Base-by-base conservation (phyloP, 64 coral and sea anemone species). In the Stylophora pistillata region DNA sequence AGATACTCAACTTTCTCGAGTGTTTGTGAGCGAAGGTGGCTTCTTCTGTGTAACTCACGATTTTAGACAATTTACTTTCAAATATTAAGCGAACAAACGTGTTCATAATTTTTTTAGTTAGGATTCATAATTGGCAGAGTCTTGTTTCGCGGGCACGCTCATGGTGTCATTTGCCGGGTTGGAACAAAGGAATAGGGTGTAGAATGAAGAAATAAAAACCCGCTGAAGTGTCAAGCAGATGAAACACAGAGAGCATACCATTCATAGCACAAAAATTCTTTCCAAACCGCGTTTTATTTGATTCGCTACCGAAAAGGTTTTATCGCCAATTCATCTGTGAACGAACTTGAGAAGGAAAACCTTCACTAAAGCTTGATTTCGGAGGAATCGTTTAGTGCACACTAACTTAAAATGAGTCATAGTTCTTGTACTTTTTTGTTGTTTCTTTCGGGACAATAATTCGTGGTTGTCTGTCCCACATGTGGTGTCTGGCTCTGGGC, bases 221-320 rank as follows among this genome's bases (percentile, higher is more conserved):
- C 61, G 34, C 34, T 83, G 80, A 83, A 83, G 80, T 83, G 80
- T 83, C 80, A 83, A 83, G 23, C 14, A 37, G 80, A 83, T 37
- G 26, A 25, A 69, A 83, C 53, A 62, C 80, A 83, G 60, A 27
- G 23, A n/a, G 34, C 80, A 69, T 83, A 18, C 80, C 62, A 41
- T 9, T 53, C 61, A 83, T 83, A 83, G 80, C 61, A 1, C 31
- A 53, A 12, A 53, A 77, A 83, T 64, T 53, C 33, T 68, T 66
- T 66, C 11, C 16, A 69, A 83, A 83, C 59, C 78, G 78, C 80
- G 20, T 30, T 66, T 25, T 53, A 60, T 69, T 23, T 15, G 60
- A 70, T 64, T 82, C 28, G 58, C 26, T 34, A 41, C 16, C 47
- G n/a, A 52, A 83, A 27, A 60, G 65, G 12, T 6, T 64, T 64